Evolutionary conservation across 2,113 vertebrate species (phyloP).

Genomic region (Aspiorhynchus laticeps): DNA sequence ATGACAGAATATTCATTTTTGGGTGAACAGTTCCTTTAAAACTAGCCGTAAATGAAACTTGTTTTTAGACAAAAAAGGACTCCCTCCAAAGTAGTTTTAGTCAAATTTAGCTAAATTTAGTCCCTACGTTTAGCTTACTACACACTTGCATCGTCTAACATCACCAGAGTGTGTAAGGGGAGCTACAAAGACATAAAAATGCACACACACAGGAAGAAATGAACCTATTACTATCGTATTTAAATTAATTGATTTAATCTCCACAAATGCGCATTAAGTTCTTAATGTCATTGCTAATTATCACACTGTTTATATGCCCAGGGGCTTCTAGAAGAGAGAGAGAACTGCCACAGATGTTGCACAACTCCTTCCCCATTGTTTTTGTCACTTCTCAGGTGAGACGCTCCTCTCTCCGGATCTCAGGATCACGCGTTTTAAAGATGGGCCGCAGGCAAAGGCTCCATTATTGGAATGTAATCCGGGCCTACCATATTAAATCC

Average conservation of each 20-base stretch:
- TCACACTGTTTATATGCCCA: slow-evolving; percentile 49
- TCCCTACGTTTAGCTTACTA: neutral
- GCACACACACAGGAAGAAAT: slow-evolving; percentile 6
- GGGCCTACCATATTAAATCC: slow-evolving; percentile 16
- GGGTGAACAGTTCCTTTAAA: neutral
- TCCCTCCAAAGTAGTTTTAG: neutral
- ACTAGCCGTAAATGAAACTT: neutral
- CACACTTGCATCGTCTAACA: neutral
- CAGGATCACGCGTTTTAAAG: neutral
- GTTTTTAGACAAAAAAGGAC: neutral
- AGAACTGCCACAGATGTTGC: slow-evolving; percentile 1
- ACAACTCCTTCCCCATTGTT: slow-evolving; percentile 19
- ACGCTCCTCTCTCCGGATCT: neutral
- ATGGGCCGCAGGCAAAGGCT: slow-evolving; percentile 31
- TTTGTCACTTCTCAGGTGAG: slow-evolving; percentile 38
- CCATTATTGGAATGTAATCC: slow-evolving; percentile 33
- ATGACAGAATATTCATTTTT: no score
- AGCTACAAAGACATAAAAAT: neutral
- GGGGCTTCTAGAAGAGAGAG: slow-evolving; percentile 3
- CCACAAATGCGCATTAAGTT: slow-evolving; percentile 52
- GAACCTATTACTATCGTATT: slow-evolving; percentile 26
- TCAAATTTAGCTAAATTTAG: neutral
- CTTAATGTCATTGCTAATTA: slow-evolving; percentile 55
- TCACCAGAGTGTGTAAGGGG: neutral
- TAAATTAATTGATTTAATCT: slow-evolving; percentile 55